phyloP scores from a whole-genome alignment of 2,888 invertebrate genomes.

The Netelia inedita region DNA sequence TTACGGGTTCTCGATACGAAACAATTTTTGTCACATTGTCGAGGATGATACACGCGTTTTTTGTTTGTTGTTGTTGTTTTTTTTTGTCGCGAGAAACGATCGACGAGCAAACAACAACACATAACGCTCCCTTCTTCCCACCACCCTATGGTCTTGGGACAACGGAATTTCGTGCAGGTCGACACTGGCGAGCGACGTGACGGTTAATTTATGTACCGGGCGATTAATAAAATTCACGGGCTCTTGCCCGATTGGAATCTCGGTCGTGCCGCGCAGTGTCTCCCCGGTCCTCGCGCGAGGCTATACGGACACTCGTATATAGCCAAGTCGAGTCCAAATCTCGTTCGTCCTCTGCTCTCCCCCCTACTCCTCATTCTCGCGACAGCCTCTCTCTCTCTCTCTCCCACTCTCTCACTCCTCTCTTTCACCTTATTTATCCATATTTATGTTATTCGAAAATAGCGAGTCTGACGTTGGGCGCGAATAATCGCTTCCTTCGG shows the following conservation, averaged over 20 bases:
- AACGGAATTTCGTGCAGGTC: constrained; percentile 68
- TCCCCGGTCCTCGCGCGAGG: constrained; percentile 47
- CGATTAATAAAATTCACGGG: constrained; percentile 80
- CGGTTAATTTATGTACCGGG: constrained; percentile 78
- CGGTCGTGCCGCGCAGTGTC: constrained; percentile 55
- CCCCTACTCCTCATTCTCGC: neutral
- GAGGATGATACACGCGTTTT: too few relatives aligned
- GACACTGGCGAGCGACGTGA: constrained; percentile 58
- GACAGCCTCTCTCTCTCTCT: constrained; percentile 19
- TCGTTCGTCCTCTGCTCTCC: constrained; percentile 43
- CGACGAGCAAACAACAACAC: constrained; percentile 16
- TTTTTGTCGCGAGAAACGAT: constrained; percentile 11
- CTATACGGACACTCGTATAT: constrained; percentile 18
- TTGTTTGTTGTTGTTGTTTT: constrained; percentile 45
- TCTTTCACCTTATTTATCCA: constrained; percentile 58
- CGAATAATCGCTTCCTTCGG: constrained; percentile 39
- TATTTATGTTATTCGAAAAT: constrained; percentile 63
- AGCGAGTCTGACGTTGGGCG: neutral
- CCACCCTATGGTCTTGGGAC: neutral
- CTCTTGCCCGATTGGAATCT: constrained; percentile 77
- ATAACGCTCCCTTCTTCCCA: constrained; percentile 7
- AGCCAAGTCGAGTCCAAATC: constrained; percentile 47
- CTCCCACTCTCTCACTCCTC: constrained; percentile 26
- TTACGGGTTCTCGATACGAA: too few relatives aligned
- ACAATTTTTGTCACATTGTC: too few relatives aligned